Percentiles rank a stretch among this genome's conserved stretches.
These are phyloP conservation scores for Squalus acanthias DNA, from an alignment of 2,797 vertebrate species.

Conservation along the genomic window DNA sequence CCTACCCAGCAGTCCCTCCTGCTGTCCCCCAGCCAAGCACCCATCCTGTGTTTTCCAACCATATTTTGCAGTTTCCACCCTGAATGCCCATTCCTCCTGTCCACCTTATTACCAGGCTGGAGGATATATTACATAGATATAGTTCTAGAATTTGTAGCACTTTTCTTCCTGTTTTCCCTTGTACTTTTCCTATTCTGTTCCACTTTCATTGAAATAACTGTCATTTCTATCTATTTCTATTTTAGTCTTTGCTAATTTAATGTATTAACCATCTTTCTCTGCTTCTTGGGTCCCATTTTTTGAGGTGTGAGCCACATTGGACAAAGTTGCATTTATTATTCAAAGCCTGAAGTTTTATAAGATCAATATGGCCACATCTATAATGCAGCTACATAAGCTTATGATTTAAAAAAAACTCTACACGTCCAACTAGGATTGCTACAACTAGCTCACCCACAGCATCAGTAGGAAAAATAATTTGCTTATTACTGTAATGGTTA, in stretches of 20 bases:
- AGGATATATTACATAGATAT: neutral
- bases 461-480: neutral
- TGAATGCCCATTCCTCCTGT: neutral
- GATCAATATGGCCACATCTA: neutral
- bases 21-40: neutral
- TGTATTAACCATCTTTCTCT: neutral
- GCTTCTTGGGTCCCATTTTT: neutral
- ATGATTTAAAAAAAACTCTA: neutral
- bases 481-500: neutral
- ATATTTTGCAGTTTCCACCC: neutral
- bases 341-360: neutral
- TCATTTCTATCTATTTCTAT: neutral
- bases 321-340: neutral
- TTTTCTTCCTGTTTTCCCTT: neutral
- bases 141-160: neutral
- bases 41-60: neutral
- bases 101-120: neutral
- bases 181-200: neutral
- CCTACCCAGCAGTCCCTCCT: neutral
- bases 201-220: neutral
- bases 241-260: neutral
- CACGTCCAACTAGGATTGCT: neutral
- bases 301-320: neutral
- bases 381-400: neutral
- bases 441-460: neutral